Percentiles rank a stretch among this genome's conserved stretches.
Conservation (phyloP, 2,797 vertebrate species). For the Gambusia yucatana region DNA sequence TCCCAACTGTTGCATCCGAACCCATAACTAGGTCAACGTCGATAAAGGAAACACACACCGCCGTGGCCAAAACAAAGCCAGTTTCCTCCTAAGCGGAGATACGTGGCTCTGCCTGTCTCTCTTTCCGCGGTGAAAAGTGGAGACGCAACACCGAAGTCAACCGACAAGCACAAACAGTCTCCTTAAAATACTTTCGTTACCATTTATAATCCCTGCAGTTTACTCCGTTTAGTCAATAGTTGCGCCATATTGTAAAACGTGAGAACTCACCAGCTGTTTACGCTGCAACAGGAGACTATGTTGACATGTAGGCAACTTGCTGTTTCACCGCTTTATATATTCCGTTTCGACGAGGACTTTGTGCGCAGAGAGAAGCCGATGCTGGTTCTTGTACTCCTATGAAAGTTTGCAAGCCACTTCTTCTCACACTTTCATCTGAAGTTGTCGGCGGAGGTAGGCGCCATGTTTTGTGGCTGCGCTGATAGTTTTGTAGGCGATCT, state of each 20-base stretch:
- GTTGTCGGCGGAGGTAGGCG: constrained; percentile 72
- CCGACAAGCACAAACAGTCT: neutral
- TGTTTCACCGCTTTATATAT: constrained; percentile 50
- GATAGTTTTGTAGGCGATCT: constrained; percentile 69
- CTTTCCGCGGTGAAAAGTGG: constrained; percentile 36
- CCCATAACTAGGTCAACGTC: constrained; percentile 66
- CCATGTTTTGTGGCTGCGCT: constrained; percentile 82
- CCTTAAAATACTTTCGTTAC: neutral
- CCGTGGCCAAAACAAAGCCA: constrained; percentile 38
- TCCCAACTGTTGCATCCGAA: constrained; percentile 77
- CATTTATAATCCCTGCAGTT: neutral
- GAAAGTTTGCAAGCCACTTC: constrained; percentile 71
- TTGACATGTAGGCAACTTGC: constrained; percentile 82
- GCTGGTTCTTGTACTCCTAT: constrained; percentile 1
- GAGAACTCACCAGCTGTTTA: constrained; percentile 85
- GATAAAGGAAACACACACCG: constrained; percentile 46
- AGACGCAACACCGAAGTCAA: constrained; percentile 25
- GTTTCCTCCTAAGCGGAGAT: constrained; percentile 19
- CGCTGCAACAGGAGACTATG: constrained; percentile 59
- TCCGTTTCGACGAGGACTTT: constrained; percentile 45
- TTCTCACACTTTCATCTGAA: constrained; percentile 67
- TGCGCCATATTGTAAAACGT: constrained; percentile 13
- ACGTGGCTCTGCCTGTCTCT: constrained; percentile 51
- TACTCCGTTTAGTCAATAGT: neutral
- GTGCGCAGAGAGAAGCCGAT: neutral